Conservation (phyloP, 2,113 vertebrate species). For the Oophaga pumilio region DNA sequence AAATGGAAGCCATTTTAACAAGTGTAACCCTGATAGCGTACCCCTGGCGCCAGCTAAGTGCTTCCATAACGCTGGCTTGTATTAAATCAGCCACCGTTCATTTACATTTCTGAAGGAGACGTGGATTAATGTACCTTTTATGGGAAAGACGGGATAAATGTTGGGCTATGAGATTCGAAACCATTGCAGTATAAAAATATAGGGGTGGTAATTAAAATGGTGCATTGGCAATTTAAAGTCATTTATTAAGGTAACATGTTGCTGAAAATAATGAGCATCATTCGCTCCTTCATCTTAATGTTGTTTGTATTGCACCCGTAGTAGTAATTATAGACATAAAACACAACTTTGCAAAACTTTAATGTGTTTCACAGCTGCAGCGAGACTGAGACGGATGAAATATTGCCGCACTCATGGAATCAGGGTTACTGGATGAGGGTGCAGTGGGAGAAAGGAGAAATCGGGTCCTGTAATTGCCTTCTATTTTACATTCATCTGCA, state of each 20-base stretch:
- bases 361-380: slow-evolving; percentile 3
- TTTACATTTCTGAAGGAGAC: slow-evolving; percentile 41
- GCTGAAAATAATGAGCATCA: slow-evolving; percentile 1
- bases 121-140: slow-evolving; percentile 29
- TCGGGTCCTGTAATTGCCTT: too few relatives aligned
- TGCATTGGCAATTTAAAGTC: neutral
- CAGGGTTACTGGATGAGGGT: too few relatives aligned
- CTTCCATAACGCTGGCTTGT: slow-evolving; percentile 23
- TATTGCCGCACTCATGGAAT: neutral
- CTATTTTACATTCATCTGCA: too few relatives aligned
- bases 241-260: slow-evolving; percentile 1
- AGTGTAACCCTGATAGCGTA: slow-evolving; percentile 15
- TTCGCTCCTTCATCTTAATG: slow-evolving; percentile 2
- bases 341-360: neutral
- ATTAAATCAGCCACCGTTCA: neutral
- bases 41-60: slow-evolving; percentile 37
- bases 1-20: slow-evolving; percentile 42
- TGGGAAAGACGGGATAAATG: slow-evolving; percentile 24
- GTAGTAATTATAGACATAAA: neutral
- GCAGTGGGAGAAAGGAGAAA: too few relatives aligned
- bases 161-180: neutral
- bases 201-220: neutral
- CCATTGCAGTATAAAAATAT: slow-evolving; percentile 14
- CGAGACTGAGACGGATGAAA: neutral
- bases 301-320: slow-evolving; percentile 10